Conservation (phyloP, 2,888 invertebrate genomes). For the Microplitis deprimator region DNA sequence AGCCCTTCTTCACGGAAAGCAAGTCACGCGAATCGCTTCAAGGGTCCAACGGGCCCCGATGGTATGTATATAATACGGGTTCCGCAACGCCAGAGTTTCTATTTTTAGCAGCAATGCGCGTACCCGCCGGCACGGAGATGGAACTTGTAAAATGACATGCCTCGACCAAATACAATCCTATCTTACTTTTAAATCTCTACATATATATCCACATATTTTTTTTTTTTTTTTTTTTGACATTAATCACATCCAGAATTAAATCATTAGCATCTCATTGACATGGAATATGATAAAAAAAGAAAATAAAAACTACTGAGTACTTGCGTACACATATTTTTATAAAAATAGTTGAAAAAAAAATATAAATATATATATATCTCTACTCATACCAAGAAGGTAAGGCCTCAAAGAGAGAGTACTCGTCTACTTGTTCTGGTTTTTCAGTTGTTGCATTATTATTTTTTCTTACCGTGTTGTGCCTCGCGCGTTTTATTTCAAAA, state of each 20-base stretch:
- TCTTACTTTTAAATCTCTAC: neutral
- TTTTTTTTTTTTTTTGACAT: neutral
- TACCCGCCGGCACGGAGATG: constrained; percentile 24
- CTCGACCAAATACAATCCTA: neutral
- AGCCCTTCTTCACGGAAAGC: constrained; percentile 14
- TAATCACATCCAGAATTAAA: too few relatives aligned
- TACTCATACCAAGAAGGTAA: too few relatives aligned
- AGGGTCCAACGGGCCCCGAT: constrained; percentile 80
- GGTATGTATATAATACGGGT: constrained; percentile 68
- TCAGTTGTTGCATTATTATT: constrained; percentile 58
- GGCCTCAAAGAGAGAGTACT: neutral
- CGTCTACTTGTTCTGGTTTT: constrained; percentile 61
- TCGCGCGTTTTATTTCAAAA: constrained; percentile 61
- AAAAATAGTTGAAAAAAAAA: too few relatives aligned
- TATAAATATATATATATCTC: too few relatives aligned
- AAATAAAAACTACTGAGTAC: too few relatives aligned
- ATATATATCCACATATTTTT: neutral
- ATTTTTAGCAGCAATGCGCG: constrained; percentile 35
- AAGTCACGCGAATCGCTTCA: constrained; percentile 55
- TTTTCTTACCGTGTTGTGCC: constrained; percentile 56
- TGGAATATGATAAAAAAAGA: too few relatives aligned
- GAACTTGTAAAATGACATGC: constrained; percentile 24
- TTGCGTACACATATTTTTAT: too few relatives aligned
- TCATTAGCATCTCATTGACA: too few relatives aligned
- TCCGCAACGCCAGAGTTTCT: constrained; percentile 74